phyloP scores from a whole-genome alignment of 2,113 vertebrate species.

The Balaeniceps rex region DNA sequence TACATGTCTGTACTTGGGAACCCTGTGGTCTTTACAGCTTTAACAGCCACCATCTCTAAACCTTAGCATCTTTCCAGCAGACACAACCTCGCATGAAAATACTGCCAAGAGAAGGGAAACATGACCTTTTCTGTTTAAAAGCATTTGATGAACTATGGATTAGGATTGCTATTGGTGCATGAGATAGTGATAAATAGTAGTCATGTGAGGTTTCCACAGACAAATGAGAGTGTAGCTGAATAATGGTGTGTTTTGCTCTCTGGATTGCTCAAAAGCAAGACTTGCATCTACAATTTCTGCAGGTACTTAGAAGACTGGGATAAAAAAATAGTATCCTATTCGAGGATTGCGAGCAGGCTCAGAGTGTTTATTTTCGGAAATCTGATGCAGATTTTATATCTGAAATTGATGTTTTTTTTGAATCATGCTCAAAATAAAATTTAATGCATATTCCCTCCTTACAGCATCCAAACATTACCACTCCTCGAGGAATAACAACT shows the following conservation, averaged over 20 bases:
- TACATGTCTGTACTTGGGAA: neutral
- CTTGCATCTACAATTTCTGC: neutral
- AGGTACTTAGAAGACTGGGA: neutral
- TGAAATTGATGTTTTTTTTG: neutral
- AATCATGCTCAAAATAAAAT: neutral
- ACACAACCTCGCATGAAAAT: neutral
- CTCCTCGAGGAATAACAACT: neutral
- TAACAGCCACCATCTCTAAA: neutral
- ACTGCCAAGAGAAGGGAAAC: neutral
- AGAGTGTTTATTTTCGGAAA: neutral
- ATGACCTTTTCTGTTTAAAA: neutral
- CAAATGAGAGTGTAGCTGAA: neutral
- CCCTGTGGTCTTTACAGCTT: neutral
- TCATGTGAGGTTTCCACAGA: neutral
- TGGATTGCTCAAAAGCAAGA: neutral
- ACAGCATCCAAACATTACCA: neutral
- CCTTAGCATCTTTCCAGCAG: neutral
- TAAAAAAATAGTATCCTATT: neutral
- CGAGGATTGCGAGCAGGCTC: neutral
- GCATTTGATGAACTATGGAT: neutral
- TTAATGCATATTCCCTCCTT: neutral
- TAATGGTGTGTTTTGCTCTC: neutral
- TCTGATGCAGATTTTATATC: neutral
- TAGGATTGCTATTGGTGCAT: neutral
- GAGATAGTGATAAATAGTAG: neutral